Evolutionary conservation across 30 jellyfish, hydroid and myxozoan genomes (phyloP).

Genomic region (Cassiopea andromeda): DNA sequence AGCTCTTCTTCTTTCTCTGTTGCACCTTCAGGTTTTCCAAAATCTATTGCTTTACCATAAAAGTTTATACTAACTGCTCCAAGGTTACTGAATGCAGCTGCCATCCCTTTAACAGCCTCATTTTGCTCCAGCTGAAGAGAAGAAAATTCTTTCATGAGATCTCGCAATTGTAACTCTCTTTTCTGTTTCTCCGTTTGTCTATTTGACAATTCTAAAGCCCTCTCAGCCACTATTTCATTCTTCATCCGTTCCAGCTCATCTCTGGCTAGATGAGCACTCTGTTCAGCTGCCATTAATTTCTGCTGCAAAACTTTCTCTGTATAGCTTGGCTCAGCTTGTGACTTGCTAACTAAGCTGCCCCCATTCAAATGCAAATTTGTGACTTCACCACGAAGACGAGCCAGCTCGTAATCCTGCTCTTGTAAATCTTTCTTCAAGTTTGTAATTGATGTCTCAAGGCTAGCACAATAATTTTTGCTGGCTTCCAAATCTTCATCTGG

Average conservation of each 20-base stretch:
- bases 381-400: conserved; percentile 74
- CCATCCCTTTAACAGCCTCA: conserved; percentile 58
- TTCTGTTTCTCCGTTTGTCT: conserved; percentile 71
- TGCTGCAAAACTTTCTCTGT: conserved; percentile 73
- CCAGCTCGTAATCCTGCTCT: conserved; percentile 75
- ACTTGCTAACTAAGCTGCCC: conserved; percentile 11
- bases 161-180: conserved; percentile 69
- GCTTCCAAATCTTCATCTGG: conserved; percentile 85
- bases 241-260: conserved; percentile 76
- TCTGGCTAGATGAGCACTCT: conserved; percentile 48
- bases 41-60: conserved; percentile 72
- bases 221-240: conserved; percentile 65
- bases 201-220: conserved; percentile 64
- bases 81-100: conserved; percentile 64
- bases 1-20: conserved; percentile 79
- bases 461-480: conserved; percentile 51
- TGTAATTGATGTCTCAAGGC: conserved; percentile 43
- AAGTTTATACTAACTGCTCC: conserved; percentile 62
- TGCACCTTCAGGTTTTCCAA: conserved; percentile 72
- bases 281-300: conserved; percentile 69
- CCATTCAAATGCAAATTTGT: conserved; percentile 33
- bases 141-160: conserved; percentile 34
- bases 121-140: conserved; percentile 57
- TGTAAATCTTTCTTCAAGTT: conserved; percentile 48
- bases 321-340: conserved; percentile 38